Base-by-base conservation (phyloP, 2,113 vertebrate genomes). In the Coptodon rendalli region DNA sequence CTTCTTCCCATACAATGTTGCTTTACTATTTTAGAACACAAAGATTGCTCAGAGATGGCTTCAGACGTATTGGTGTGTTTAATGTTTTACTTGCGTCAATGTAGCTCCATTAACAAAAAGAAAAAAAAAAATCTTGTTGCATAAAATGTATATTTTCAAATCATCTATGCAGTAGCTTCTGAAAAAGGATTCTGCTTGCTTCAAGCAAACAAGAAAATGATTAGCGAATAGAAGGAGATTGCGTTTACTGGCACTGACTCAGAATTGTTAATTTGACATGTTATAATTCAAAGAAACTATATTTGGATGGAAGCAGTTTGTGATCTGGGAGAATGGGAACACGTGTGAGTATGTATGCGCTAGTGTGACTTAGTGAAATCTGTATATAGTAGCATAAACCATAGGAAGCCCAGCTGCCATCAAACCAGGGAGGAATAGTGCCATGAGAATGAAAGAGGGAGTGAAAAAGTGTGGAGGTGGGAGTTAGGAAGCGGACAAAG, bases 361-460 rank as follows among this genome's bases (percentile, higher is more conserved):
- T 31, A 7, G 48, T 81, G 79, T 71, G 40, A 84, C 56, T 53
- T 27, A 54, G 34, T 73, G 59, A 86, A 86, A 76, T 40, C 80
- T 87, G 80, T 78, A 83, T 83, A 85, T 89, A 87, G 87, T 59
- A 43, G 48, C 40, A 68, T 29, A 81, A 84, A 83, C 48, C 61
- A 38, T 66, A 87, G 24, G 73, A 83, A 81, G 38, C 80, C 38
- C 5, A 19, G 45, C 38, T 85, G 84, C 50, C 81, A 45, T 71
- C 79, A 78, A 50, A 83, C 6, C 66, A 73, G 80, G n/a, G 27
- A 73, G 71, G 53, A 90, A 82, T 63, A 54, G 27, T 78, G 63
- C 53, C 73, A 59, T n/a, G 22, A 36, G 22, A 61, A 76, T 27
- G 43, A 83, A 80, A 71, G 50, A 63, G 63, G 16, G 54, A 48